Evolutionary conservation across 2,797 vertebrate genomes (phyloP), one percentile per base, ranked within the genome.

Genomic region (Iguana delicatissima): DNA sequence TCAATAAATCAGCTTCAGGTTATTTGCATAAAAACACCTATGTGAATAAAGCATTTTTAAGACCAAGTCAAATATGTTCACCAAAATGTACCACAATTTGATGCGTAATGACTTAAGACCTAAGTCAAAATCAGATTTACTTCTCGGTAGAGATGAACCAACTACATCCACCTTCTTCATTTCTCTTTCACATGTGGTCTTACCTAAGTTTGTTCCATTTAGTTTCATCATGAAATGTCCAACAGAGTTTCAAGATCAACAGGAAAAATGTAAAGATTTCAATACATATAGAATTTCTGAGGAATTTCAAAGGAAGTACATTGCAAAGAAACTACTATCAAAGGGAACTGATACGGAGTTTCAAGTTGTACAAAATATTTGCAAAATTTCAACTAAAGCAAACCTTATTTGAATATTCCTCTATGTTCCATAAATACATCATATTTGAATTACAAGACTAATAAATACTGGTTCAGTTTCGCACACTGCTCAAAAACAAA

Each of bases 21-120:
- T 52, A 38, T 88, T 80, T 87, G 64, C 62, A n/a, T 88, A 38
- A 67, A 87, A 88, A 88, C 72, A 81, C 14, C 42, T 9, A 0
- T 8, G 1, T 38, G 57, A 82, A 59, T 52, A 88, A 73, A 85
- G n/a, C 24, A 46, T 18, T 85, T 50, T 64, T 13, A 62, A 46
- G 18, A 62, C 20, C 12, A 76, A 72, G 42, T 6, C 26, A 16
- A 32, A 88, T 12, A n/a, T 55, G 26, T 35, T 35, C 38, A 74
- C 32, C 35, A 59, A 74, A 83, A 83, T 82, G 38, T 35, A 29
- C 24, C 77, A 82, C 79, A 88, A 55, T 57, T 55, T 35, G 59
- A 24, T 42, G n/a, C n/a, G 18, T 69, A 50, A 69, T 32, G 35
- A 16, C n/a, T 16, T 57, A 35, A 32, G 29, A 38, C 57, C 69